Percentiles rank a stretch among this genome's conserved stretches.
Evolutionary conservation across 2,797 vertebrate species (phyloP).

Genomic region (Anniella stebbinsi): DNA sequence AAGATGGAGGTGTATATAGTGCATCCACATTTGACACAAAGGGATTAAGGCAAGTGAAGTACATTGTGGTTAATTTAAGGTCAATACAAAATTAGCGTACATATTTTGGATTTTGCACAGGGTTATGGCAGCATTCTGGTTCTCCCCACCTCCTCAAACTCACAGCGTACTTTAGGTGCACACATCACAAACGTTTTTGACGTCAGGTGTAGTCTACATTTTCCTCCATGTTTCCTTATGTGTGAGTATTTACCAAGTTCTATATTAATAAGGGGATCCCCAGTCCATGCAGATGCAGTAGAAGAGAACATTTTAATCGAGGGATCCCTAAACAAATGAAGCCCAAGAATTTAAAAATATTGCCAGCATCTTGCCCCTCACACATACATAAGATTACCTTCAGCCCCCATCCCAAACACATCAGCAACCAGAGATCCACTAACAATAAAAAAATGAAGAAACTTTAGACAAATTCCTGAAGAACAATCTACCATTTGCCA

Average conservation of each 20-base stretch:
- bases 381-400: neutral
- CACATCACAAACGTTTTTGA: neutral
- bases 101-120: neutral
- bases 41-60: neutral
- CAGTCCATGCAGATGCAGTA: neutral
- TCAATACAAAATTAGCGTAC: neutral
- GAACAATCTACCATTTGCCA: neutral
- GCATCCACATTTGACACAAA: neutral
- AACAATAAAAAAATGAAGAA: neutral
- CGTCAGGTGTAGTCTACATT: neutral
- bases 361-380: neutral
- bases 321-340: neutral
- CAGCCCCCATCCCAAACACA: neutral
- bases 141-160: neutral
- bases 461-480: neutral
- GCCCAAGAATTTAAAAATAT: neutral
- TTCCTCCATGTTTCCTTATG: neutral
- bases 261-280: neutral
- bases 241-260: neutral
- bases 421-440: neutral
- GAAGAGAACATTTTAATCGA: neutral
- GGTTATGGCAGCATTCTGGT: neutral
- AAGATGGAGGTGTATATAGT: neutral
- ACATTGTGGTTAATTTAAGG: neutral
- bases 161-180: neutral